Evolutionary conservation across 2,797 vertebrate species (phyloP), one percentile per base, ranked within the genome.

Genomic region (Catostomus latipinnis): DNA sequence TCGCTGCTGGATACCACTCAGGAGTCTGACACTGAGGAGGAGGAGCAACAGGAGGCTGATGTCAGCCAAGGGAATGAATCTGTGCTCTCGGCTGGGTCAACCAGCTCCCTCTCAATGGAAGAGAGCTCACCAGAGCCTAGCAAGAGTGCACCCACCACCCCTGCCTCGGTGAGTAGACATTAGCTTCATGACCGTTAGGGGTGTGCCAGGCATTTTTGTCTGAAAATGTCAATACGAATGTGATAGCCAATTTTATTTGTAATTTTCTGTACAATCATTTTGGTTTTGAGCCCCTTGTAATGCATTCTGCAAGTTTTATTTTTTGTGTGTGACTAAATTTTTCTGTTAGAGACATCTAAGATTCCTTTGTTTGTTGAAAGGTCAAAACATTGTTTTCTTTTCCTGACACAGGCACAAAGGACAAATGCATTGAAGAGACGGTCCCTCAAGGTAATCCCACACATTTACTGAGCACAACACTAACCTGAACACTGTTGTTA

Each of bases 71-170:
- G 92, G 78, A 95, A 95, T 13, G 92, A 90, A 82, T 96, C 95
- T 1, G 78, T 89, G 1, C 85, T 93, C 18, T 96, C 90, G 4
- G 73, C 68, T 8, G 95, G 93, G 0, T 95, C 96, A 0, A 84
- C 87, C 48, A 95, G 94, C 85, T 95, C 95, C 1, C 81, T 75
- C 9, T 95, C 94, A 48, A 87, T 74, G 10, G 74, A 84, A 0
- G 65, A 88, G 60, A 96, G 95, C 87, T 98, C 97, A 0, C 96
- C 97, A 0, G 96, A 98, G 86, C 89, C 63, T 1, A 90, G 66
- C 14, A 87, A 90, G 48, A 76, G 70, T 16, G 83, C 90, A 18
- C 91, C 90, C 0, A 88, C 88, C 0, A 87, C 93, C 0, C 13
- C 90, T 49, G 86, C 88, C 52, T 85, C 87, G 13, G 94, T 95